Percentiles rank a stretch among this genome's conserved stretches.
Evolutionary conservation across 2,797 vertebrate species (phyloP).

Genomic region (Cuniculus paca): DNA sequence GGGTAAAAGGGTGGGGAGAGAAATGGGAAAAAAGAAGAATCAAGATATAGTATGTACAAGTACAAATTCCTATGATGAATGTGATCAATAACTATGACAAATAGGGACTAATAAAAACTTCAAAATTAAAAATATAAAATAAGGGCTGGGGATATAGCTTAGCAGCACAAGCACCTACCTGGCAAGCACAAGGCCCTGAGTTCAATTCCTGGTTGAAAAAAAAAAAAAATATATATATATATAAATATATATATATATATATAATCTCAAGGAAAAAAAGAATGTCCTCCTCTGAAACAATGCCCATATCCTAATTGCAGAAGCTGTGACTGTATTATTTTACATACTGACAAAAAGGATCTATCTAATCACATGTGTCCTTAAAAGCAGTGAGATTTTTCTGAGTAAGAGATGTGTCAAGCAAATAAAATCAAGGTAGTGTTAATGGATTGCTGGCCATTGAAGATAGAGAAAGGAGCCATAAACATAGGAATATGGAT

Average conservation of each 20-base stretch:
- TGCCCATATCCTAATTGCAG: background rate
- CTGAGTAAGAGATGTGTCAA: background rate
- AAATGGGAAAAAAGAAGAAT: background rate
- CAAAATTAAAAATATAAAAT: too few species aligned
- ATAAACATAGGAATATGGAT: background rate
- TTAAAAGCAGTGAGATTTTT: background rate
- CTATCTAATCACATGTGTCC: background rate
- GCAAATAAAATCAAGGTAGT: background rate
- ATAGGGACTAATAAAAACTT: too few species aligned
- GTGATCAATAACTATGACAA: too few species aligned
- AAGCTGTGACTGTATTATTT: background rate
- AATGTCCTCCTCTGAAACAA: background rate
- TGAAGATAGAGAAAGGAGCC: background rate
- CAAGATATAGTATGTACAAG: background rate
- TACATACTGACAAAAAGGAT: background rate
- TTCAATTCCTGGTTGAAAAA: too few species aligned
- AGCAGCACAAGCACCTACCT: too few species aligned
- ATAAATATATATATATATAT: too few species aligned
- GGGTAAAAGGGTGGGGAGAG: too few species aligned
- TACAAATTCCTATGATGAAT: background rate
- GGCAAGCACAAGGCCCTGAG: too few species aligned
- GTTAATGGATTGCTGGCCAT: background rate
- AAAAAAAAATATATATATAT: too few species aligned
- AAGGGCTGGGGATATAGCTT: too few species aligned
- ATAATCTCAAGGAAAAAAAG: background rate